Evolutionary conservation across 2,113 vertebrate genomes (phyloP), one percentile per base, ranked within the genome.

Genomic region (Protobothrops flavoviridis): DNA sequence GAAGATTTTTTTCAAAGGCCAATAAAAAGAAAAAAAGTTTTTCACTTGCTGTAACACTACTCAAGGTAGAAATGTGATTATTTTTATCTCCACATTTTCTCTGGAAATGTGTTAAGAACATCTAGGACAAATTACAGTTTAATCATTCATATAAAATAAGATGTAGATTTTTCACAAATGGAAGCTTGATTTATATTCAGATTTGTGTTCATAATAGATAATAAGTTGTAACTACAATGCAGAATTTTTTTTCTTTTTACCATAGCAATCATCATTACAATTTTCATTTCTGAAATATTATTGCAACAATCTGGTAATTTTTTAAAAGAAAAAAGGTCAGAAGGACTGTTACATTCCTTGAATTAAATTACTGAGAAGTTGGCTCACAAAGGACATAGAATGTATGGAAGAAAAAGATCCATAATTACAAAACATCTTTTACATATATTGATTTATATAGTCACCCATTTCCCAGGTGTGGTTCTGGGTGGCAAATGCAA

Each of bases 71-170:
- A 96, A 95, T 61, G 59, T 55, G 61, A 94, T 93, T 91, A 95
- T 96, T 96, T 95, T 85, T 93, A 94, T 88, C 45, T 86, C 53
- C 93, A 94, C 94, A 89, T 53, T 93, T 96, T 93, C 90, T 92
- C 74, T 91, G 92, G 59, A 89, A 95, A 90, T 92, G 91, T 94
- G 92, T 97, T 61, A 69, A 94, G 92, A 61, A 94, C 96, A 94
- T 96, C 94, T 94, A 94, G 48, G 93, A 90, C 33, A 94, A 64
- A 91, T 39, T 91, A 93, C 24, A 89, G 90, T 94, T 94, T 94
- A 57, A 94, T 39, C 90, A 94, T 33, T 52, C 50, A 24, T 92
- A 93, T n/a, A 81, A 94, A 92, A 93, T 92, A 93, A 81, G 50
- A 86, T 59, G 91, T 56, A 33, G 55, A 17, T 69, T 96, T 94